Percentiles rank a stretch among this genome's conserved stretches.
Conservation (phyloP, 2,888 invertebrate species). For the Ferdinandea cuprea region DNA sequence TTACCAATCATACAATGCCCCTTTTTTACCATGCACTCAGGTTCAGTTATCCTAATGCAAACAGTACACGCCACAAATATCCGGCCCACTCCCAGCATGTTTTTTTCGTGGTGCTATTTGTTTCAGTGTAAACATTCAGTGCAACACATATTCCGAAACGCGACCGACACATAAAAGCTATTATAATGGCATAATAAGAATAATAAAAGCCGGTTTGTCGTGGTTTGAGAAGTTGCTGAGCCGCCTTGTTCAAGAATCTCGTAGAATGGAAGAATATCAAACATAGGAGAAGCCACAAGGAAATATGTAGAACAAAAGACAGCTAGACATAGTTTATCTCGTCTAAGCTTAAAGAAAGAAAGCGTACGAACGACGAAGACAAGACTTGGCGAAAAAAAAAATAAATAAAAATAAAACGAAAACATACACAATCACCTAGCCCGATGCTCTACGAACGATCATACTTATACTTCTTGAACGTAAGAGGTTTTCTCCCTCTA, state of each 20-base stretch:
- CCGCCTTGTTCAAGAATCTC: conserved; percentile 36
- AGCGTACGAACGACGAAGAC: conserved; percentile 51
- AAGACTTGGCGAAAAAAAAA: conserved; percentile 49
- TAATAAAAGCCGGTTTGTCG: conserved; percentile 73
- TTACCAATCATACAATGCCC: not conserved
- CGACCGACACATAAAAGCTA: conserved; percentile 72
- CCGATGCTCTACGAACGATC: conserved; percentile 63
- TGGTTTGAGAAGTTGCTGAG: conserved; percentile 45
- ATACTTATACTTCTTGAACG: conserved; percentile 57
- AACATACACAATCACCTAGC: conserved; percentile 42
- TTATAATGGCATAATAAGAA: conserved; percentile 74
- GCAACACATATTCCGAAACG: conserved; percentile 70
- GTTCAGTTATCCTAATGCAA: conserved; percentile 48
- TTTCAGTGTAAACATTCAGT: conserved; percentile 74
- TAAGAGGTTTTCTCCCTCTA: conserved; percentile 64
- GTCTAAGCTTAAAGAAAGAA: conserved; percentile 59
- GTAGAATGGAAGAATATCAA: conserved; percentile 24
- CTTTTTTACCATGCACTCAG: not conserved
- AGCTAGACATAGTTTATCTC: conserved; percentile 69
- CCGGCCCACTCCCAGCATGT: conserved; percentile 66
- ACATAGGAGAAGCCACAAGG: conserved; percentile 33
- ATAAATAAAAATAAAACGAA: conserved; percentile 37
- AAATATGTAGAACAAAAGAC: conserved; percentile 72
- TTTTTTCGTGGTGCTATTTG: conserved; percentile 47
- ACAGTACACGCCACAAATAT: conserved; percentile 66